Conservation (phyloP, 1,140 invertebrate species). For the Drosophila insularis region DNA sequence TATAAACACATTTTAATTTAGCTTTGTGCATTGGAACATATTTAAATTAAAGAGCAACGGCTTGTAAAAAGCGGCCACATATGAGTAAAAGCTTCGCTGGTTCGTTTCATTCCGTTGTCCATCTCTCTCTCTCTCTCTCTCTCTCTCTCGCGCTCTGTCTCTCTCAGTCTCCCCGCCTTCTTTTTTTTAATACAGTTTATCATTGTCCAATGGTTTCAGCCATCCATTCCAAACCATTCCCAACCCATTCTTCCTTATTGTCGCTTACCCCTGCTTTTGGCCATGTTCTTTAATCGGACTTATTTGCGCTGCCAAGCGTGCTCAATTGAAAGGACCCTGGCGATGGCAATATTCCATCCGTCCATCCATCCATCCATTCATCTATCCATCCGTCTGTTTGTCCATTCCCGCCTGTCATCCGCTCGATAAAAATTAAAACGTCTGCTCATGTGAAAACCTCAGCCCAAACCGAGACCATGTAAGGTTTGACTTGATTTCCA, state of each 20-base stretch:
- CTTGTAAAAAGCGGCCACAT: slow-evolving; percentile 68
- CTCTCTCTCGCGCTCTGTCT: neutral
- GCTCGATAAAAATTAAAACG: slow-evolving; percentile 77
- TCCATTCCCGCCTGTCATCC: slow-evolving; percentile 42
- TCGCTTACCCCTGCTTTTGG: neutral
- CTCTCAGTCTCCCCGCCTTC: slow-evolving; percentile 11
- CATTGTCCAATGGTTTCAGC: slow-evolving; percentile 61
- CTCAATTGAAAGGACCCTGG: slow-evolving; percentile 54
- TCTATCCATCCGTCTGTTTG: neutral
- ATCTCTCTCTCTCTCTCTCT: neutral
- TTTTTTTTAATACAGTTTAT: slow-evolving; percentile 71
- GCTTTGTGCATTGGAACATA: slow-evolving; percentile 79
- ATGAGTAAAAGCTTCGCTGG: slow-evolving; percentile 1
- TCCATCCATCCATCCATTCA: neutral
- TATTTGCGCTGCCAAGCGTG: slow-evolving; percentile 71
- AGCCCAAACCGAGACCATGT: slow-evolving; percentile 29
- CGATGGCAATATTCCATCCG: slow-evolving; percentile 31
- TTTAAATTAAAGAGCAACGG: slow-evolving; percentile 77
- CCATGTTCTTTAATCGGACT: slow-evolving; percentile 37
- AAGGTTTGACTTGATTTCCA: slow-evolving; percentile 9
- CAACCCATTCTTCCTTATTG: neutral
- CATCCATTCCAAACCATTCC: slow-evolving; percentile 1
- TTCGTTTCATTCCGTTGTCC: slow-evolving; percentile 26
- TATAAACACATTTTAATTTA: slow-evolving; percentile 79
- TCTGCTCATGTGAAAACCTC: slow-evolving; percentile 68